These are phyloP conservation scores for Pseudeuparius sepicola DNA, from an alignment of 2,888 invertebrate species.

Conservation along the genomic window DNA sequence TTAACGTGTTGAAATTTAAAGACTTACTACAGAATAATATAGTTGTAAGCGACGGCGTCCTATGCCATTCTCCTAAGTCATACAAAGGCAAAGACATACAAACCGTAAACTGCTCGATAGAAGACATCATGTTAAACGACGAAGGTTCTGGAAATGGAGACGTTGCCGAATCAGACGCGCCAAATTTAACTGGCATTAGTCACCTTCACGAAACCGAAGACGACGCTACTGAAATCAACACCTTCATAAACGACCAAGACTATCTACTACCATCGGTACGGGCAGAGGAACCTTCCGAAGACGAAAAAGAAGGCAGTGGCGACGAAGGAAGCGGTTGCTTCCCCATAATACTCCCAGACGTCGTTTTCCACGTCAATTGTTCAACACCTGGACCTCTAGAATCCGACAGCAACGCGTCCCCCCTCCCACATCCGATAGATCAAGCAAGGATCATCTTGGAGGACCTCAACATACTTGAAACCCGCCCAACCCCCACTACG, in stretches of 20 bases:
- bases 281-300: too few species aligned
- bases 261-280: too few species aligned
- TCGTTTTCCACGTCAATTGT: constrained; percentile 30
- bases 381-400: constrained; percentile 28
- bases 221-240: constrained; percentile 19
- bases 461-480: constrained; percentile 25
- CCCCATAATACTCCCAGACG: constrained; percentile 20
- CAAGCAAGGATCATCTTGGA: constrained; percentile 30
- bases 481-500: constrained; percentile 14
- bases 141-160: constrained; percentile 28
- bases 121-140: constrained; percentile 30
- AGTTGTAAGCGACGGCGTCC: constrained; percentile 28
- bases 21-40: constrained; percentile 39
- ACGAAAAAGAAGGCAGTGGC: constrained; percentile 25
- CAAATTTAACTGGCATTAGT: too few species aligned
- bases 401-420: constrained; percentile 27
- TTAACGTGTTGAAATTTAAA: constrained; percentile 54
- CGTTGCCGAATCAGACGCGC: too few species aligned
- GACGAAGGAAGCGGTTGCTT: constrained; percentile 32
- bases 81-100: constrained; percentile 28
- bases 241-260: constrained; percentile 21
- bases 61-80: constrained; percentile 31
- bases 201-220: constrained; percentile 22
- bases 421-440: constrained; percentile 28
- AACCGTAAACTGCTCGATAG: constrained; percentile 25